Base-by-base conservation (phyloP, 2,797 vertebrate species). In the Parotocinclus haroldoi region DNA sequence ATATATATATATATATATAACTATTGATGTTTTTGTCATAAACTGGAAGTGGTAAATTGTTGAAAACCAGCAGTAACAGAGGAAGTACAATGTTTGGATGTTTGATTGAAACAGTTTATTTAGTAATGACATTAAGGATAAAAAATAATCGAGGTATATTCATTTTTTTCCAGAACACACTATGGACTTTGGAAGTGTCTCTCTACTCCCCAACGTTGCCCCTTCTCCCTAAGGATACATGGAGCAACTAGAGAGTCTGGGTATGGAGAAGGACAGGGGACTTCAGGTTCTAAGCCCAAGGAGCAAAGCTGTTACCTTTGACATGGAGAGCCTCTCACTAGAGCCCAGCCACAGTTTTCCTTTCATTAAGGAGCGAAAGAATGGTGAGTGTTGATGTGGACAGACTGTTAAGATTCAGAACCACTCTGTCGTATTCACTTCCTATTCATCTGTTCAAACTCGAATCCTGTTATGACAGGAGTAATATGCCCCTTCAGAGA, bases 241-340 rank as follows among this genome's bases (percentile, higher is more conserved):
- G 90, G 90, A 91, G 73, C 87, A 76, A 76, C 3, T 72, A 58
- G 82, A 81, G 76, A 66, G 82, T 5, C 58, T 81, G 0, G 86
- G 86, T 17, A 50, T 69, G 0, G 89, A 91, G 74, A 88, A 88
- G 0, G 88, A 89, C 45, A 46, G 78, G 3, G 73, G 79, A 1
- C 78, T 82, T 18, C 84, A 92, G 18, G 88, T 86, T 42, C 87
- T 89, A 0, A 94, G 93, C 77, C 91, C 91, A 66, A 89, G 88
- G 9, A 92, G 91, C 12, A 91, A 93, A 82, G 88, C 91, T 0
- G 90, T 93, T 42, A 91, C 91, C 0, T 87, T 92, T 0, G 89
- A 93, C 76, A 79, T 93, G 56, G 84, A 92, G 79, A 91, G 90
- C 13, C 86, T 94, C 69, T 91, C 91, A 0, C 66, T 93, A 75